phyloP scores from a whole-genome alignment of 2,113 vertebrate species.

The Rhodinocichla rosea region DNA sequence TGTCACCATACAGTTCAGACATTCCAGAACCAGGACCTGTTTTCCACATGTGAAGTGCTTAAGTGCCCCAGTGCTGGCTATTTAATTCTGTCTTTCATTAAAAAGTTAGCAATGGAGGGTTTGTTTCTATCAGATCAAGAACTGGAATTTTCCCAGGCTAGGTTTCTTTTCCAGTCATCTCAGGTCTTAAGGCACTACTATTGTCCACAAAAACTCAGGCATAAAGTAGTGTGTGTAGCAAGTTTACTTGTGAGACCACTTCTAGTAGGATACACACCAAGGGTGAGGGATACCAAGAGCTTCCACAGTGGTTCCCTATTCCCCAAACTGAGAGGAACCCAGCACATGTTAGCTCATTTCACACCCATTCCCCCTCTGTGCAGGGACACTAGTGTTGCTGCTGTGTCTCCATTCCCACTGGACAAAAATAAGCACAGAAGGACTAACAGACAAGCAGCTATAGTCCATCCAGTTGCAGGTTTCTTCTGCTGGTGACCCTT shows the following conservation, averaged over 20 bases:
- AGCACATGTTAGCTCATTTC: fast-evolving
- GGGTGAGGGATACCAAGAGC: fast-evolving
- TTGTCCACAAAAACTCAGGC: neutral
- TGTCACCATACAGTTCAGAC: neutral
- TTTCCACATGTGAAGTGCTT: neutral
- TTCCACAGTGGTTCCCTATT: neutral
- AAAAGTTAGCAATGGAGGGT: neutral
- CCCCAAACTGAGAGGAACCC: neutral
- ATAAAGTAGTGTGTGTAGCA: fast-evolving
- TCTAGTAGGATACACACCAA: neutral
- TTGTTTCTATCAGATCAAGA: neutral
- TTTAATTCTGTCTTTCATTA: neutral
- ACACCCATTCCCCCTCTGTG: neutral
- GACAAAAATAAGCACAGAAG: neutral
- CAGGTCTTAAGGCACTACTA: neutral
- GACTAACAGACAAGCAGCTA: neutral
- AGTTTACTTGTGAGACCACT: neutral
- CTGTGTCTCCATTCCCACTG: neutral
- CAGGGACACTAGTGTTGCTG: fast-evolving
- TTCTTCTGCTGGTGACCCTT: neutral
- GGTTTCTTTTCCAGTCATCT: neutral
- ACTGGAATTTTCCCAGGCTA: neutral
- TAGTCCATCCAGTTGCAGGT: neutral
- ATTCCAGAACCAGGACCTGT: neutral
- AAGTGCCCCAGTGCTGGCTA: neutral